Evolutionary conservation across 2,113 vertebrate genomes (phyloP), one percentile per base, ranked within the genome.

Genomic region (Chaetura pelagica): DNA sequence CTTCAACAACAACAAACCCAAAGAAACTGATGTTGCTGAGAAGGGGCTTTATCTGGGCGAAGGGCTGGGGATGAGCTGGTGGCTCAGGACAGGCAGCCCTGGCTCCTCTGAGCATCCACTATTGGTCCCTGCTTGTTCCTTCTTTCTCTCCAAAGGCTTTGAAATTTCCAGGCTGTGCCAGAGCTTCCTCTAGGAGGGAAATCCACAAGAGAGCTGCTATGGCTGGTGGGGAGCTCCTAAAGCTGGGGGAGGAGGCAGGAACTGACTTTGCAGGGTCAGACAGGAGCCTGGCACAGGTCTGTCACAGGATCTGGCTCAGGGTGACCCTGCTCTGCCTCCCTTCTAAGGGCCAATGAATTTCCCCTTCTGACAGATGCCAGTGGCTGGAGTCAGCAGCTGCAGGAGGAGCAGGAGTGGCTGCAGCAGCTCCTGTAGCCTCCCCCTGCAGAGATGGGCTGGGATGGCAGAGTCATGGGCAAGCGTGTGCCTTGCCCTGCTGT

Each of bases 21-120:
- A 90, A 80, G 40, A 78, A 48, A 51, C 38, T 46, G 54, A 69
- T 89, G 16, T 57, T 93, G 90, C 92, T 93, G 90, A 96, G 83
- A 78, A 79, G 76, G 11, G 58, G 46, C 35, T 94, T 92, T 77
- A 20, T 73, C 59, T 64, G 63, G 51, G 23, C 2, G 4, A 4
- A 80, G 49, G 75, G 44, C 58, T 34, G 19, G 17, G 57, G 0
- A 5, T 11, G 72, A 10, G 76, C 67, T 91, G 7, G 76, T 52
- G 77, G 87, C 46, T 74, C 59, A 7, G 44, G 26, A 12, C 46
- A 12, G n/a, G 91, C 57, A 88, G 51, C 38, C 8, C 59, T 62
- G 81, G n/a, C 46, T 66, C n/a, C 58, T 63, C 71, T 17, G 3
- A 8, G 48, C 58, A 57, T 7, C 54, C 66, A 7, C 22, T 2